These are phyloP conservation scores for Phalloptychus januarius DNA, from an alignment of 2,797 vertebrate species.

Conservation along the genomic window DNA sequence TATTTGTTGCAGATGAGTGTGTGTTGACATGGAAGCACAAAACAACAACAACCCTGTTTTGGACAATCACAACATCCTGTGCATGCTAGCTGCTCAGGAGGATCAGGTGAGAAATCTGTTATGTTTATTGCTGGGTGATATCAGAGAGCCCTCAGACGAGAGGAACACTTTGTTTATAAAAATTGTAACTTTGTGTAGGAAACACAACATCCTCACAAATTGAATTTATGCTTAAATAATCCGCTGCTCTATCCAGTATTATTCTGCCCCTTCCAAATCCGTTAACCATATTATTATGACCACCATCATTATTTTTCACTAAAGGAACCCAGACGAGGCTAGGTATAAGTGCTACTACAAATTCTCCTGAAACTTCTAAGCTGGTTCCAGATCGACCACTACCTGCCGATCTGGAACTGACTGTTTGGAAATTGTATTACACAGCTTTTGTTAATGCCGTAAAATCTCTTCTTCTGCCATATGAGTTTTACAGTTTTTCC, in stretches of 20 bases:
- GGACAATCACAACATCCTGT: constrained; percentile 85
- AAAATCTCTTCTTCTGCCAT: not conserved
- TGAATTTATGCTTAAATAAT: not conserved
- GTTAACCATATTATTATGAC: not conserved
- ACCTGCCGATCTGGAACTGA: too few species aligned
- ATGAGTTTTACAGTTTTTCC: not conserved
- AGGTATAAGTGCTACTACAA: not conserved
- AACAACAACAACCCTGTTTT: constrained; percentile 83
- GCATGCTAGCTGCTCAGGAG: constrained; percentile 77
- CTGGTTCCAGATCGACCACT: too few species aligned
- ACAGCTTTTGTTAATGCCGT: too few species aligned
- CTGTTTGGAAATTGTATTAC: too few species aligned
- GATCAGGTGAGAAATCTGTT: constrained; percentile 47
- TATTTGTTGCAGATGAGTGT: constrained; percentile 25
- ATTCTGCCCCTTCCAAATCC: too few species aligned
- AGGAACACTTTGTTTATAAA: too few species aligned
- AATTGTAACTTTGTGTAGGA: too few species aligned
- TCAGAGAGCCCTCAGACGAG: not conserved
- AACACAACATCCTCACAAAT: not conserved
- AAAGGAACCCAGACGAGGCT: not conserved
- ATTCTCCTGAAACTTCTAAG: too few species aligned
- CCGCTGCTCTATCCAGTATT: not conserved
- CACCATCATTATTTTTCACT: not conserved
- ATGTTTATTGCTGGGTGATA: not conserved
- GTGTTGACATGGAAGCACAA: constrained; percentile 87